Evolutionary conservation across 2,113 vertebrate species (phyloP).

Genomic region (Neogobius melanostomus): DNA sequence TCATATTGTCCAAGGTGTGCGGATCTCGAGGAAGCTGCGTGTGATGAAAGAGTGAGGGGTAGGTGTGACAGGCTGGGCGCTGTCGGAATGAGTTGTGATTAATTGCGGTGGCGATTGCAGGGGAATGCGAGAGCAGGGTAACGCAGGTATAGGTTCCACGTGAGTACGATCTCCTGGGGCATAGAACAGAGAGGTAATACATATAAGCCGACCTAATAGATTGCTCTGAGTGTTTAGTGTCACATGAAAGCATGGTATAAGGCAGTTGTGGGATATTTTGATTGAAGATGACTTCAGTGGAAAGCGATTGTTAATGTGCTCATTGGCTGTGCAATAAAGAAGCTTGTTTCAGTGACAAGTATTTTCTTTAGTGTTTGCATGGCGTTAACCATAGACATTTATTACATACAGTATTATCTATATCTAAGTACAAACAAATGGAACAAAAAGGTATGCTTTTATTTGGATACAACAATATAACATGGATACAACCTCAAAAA

Average conservation of each 20-base stretch:
- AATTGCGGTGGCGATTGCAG: constrained; percentile 68
- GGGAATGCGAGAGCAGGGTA: constrained; percentile 40
- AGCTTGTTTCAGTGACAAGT: too few species aligned
- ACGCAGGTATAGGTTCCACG: constrained; percentile 29
- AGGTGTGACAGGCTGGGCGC: constrained; percentile 66
- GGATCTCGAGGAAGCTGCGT: constrained; percentile 61
- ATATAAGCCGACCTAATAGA: neutral
- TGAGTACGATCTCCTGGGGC: constrained; percentile 7
- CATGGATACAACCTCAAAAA: too few species aligned
- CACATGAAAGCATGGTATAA: neutral
- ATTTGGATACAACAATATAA: too few species aligned
- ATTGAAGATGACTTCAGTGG: constrained; percentile 1
- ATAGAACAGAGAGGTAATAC: constrained; percentile 2
- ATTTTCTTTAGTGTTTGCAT: too few species aligned
- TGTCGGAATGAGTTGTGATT: constrained; percentile 70
- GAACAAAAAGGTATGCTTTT: too few species aligned
- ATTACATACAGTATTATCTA: too few species aligned
- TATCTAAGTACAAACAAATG: too few species aligned
- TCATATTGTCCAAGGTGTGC: constrained; percentile 62
- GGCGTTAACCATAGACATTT: too few species aligned
- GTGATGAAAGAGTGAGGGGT: constrained; percentile 76
- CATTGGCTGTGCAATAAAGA: too few species aligned
- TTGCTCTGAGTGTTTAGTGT: constrained; percentile 1
- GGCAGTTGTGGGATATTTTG: neutral
- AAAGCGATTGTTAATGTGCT: neutral